These are phyloP conservation scores for Odontamblyopus lacepedii DNA, from an alignment of 2,797 vertebrate species.

Conservation along the genomic window DNA sequence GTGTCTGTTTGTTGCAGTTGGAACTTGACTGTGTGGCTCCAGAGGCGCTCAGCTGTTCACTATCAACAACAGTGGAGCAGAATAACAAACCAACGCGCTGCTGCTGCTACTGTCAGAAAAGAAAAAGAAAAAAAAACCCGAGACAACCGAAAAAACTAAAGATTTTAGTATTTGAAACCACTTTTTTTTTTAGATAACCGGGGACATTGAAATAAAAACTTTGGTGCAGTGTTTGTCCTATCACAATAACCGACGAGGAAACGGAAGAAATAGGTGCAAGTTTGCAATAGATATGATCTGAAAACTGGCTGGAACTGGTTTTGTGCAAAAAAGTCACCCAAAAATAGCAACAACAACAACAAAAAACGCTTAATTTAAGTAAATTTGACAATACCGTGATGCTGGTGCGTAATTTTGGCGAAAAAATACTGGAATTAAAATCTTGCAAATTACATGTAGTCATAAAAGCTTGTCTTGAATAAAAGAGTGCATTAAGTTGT, in stretches of 20 bases:
- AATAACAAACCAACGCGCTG: constrained; percentile 2
- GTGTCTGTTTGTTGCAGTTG: accelerated
- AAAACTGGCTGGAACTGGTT: not conserved
- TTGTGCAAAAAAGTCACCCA: not conserved
- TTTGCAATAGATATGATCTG: not conserved
- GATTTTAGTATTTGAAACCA: not conserved
- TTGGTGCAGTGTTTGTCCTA: constrained; percentile 2
- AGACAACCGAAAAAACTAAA: not conserved
- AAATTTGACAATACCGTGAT: not conserved
- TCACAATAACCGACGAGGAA: not conserved
- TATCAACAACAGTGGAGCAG: constrained; percentile 52
- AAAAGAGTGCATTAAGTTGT: not conserved
- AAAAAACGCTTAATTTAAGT: not conserved
- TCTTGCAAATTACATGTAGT: not conserved
- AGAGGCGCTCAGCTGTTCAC: constrained; percentile 71
- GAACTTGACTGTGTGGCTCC: not conserved
- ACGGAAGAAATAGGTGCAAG: not conserved
- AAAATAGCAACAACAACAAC: not conserved
- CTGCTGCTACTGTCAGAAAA: constrained; percentile 23
- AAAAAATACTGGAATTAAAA: not conserved
- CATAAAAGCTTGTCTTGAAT: not conserved
- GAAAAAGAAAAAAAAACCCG: constrained; percentile 40
- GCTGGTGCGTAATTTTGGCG: not conserved
- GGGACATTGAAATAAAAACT: constrained; percentile 3
- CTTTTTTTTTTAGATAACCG: not conserved